Percentiles rank a stretch among this genome's conserved stretches.
phyloP scores from a whole-genome alignment of 1,140 invertebrate species.

The Ylistrum balloti region DNA sequence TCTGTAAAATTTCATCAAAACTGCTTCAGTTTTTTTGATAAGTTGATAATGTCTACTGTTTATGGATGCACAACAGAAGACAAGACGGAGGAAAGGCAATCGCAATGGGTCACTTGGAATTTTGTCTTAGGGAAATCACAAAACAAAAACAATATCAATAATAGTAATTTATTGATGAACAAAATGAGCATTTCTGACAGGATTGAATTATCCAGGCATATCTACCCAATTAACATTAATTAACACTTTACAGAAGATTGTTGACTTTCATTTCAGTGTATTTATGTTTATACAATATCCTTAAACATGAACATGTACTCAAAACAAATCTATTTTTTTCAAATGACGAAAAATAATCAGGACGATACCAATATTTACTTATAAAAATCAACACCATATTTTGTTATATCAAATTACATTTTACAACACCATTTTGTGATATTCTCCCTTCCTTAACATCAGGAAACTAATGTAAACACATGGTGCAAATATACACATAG shows the following conservation, averaged over 20 bases:
- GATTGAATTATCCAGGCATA: neutral
- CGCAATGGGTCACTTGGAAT: too few relatives aligned
- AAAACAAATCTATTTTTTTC: neutral
- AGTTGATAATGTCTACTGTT: too few relatives aligned
- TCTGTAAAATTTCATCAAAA: too few relatives aligned
- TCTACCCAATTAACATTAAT: constrained; percentile 15
- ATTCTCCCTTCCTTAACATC: neutral
- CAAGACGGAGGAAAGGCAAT: too few relatives aligned
- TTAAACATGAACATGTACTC: constrained; percentile 5
- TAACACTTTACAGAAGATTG: neutral
- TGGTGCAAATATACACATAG: neutral
- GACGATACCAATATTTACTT: neutral
- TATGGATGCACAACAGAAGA: too few relatives aligned
- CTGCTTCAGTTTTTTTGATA: too few relatives aligned
- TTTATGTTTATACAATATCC: neutral
- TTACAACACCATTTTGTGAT: constrained; percentile 3
- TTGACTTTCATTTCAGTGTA: neutral
- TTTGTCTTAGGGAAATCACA: neutral
- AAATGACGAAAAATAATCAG: neutral
- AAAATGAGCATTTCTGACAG: constrained; percentile 22
- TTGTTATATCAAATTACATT: neutral
- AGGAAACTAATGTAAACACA: neutral
- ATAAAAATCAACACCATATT: neutral
- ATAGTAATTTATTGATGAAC: constrained; percentile 17
- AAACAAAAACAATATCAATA: constrained; percentile 16